Base-by-base conservation (phyloP, 1,140 invertebrate species). In the Trichonephila clavata region DNA sequence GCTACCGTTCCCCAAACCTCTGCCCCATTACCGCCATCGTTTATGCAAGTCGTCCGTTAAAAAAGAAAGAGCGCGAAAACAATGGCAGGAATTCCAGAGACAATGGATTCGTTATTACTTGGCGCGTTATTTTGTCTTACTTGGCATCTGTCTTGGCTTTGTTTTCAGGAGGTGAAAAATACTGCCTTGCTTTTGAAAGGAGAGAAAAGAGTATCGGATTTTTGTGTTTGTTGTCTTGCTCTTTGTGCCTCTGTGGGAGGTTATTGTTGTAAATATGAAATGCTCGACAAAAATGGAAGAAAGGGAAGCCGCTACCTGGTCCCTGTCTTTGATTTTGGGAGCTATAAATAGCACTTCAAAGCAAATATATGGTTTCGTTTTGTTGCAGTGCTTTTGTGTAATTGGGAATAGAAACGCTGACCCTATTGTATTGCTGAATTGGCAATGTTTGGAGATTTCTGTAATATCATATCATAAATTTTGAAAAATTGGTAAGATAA, bases 101-200 rank as follows among this genome's bases (percentile, higher is more conserved):
- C 84, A 86, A 86, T 60, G 84, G 84, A 59, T 60, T 32, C 84
- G 84, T 86, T 86, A 86, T 86, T 83, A 57, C 80, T 57, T 83
- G 50, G 39, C 50, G 32, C 50, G 80, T 83, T 83, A 50, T 24
- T 57, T 83, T 83, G 32, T 83, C 50, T 39, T 83, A 27, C 80
- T 10, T 21, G 39, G 32, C 39, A 50, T 57, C 39, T 57, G 39
- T 83, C 80, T 83, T 39, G 80, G 32, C 80, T 83, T 83, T 83
- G 80, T 83, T 83, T 39, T 83, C 80, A 6, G 6, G 80, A 71
- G 50, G 80, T 83, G 80, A 83, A 83, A 83, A 83, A 83, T 83
- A 32, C 20, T n/a, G 65, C n/a, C 32, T 32, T 18, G 80, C 27
- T 83, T 83, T 83, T 83, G 80, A 57, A 83, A 83, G 21, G 80